These are phyloP conservation scores for Mugil cephalus DNA, from an alignment of 2,113 vertebrate genomes.

Conservation along the genomic window DNA sequence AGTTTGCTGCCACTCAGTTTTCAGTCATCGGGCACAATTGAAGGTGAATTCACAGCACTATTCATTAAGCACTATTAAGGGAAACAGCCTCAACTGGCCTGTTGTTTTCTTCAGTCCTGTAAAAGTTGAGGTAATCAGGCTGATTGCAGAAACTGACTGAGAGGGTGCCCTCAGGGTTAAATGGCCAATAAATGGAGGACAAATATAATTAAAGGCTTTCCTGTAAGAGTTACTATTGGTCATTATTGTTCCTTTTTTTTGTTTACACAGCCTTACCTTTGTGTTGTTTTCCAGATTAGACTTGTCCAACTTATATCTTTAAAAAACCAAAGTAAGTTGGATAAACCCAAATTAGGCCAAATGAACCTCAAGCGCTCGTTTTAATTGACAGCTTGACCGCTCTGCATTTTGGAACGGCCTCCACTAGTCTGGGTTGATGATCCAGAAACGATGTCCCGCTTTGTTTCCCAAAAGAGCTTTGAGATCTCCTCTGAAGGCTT, in stretches of 20 bases:
- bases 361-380: neutral
- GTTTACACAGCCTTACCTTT: neutral
- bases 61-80: too few relatives aligned
- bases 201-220: neutral
- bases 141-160: neutral
- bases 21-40: too few relatives aligned
- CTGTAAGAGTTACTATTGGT: neutral
- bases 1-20: too few relatives aligned
- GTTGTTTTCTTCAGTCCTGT: constrained; percentile 11
- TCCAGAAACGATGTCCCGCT: constrained; percentile 44
- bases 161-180: too few relatives aligned
- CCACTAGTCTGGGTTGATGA: constrained; percentile 13
- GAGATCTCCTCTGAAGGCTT: constrained; percentile 55
- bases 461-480: constrained; percentile 50
- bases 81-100: neutral
- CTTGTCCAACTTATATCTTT: neutral
- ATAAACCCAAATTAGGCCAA: constrained; percentile 6
- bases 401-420: constrained; percentile 25
- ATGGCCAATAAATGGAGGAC: neutral
- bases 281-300: neutral
- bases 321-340: neutral
- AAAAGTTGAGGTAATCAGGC: constrained; percentile 32
- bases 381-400: constrained; percentile 1
- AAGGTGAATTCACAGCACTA: too few relatives aligned
- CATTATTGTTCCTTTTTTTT: neutral